These are phyloP conservation scores for Drosophila nigritarsus DNA, from an alignment of 2,888 invertebrate genomes.

Conservation along the genomic window DNA sequence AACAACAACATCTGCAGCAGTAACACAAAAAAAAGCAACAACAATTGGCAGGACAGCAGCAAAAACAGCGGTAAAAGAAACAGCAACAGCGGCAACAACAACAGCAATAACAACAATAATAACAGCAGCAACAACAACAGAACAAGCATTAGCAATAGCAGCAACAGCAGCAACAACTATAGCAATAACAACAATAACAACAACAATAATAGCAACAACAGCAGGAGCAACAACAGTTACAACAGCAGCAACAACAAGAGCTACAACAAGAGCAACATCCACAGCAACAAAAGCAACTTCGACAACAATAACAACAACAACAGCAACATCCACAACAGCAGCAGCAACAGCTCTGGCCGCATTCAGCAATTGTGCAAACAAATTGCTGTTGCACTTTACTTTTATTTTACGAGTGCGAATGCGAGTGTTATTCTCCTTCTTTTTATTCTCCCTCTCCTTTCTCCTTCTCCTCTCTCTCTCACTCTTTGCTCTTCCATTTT, in stretches of 20 bases:
- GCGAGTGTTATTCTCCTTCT: slow-evolving; percentile 49
- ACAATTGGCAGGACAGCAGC: slow-evolving; percentile 27
- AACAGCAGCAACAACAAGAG: slow-evolving; percentile 33
- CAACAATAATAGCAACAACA: slow-evolving; percentile 33
- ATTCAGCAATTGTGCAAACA: slow-evolving; percentile 79
- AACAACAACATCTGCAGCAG: slow-evolving; percentile 40
- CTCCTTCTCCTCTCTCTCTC: slow-evolving; percentile 10
- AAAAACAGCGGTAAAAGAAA: slow-evolving; percentile 4
- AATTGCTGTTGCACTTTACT: slow-evolving; percentile 81
- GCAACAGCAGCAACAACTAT: slow-evolving; percentile 35
- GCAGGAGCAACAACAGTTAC: slow-evolving; percentile 44
- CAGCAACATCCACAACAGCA: slow-evolving; percentile 17
- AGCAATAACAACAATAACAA: slow-evolving; percentile 43
- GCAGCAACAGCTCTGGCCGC: slow-evolving; percentile 66
- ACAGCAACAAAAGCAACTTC: slow-evolving; percentile 32
- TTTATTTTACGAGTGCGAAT: slow-evolving; percentile 80
- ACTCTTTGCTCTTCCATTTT: slow-evolving; percentile 8
- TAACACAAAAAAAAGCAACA: slow-evolving; percentile 24
- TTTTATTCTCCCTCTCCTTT: slow-evolving; percentile 20
- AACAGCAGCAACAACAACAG: slow-evolving; percentile 37
- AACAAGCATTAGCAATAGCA: slow-evolving; percentile 38
- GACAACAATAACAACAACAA: slow-evolving; percentile 45
- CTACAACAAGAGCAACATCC: slow-evolving; percentile 39
- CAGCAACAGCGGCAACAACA: slow-evolving; percentile 41
- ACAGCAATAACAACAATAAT: slow-evolving; percentile 36